Base-by-base conservation (phyloP, 2,797 vertebrate species). In the Morus bassanus region DNA sequence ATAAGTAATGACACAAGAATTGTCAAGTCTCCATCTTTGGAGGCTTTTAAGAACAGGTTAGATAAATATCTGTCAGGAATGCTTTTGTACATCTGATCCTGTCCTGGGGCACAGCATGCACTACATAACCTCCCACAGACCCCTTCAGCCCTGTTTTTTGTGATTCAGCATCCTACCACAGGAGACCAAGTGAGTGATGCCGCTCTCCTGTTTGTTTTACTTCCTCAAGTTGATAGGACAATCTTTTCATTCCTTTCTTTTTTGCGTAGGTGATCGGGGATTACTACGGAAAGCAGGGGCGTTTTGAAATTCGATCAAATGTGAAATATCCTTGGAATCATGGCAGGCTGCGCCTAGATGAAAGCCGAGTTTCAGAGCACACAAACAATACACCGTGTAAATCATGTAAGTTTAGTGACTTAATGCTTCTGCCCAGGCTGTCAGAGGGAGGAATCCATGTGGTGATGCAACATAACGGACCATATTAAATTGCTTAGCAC, bases 251-350 rank as follows among this genome's bases (percentile, higher is more conserved):
- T 93, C 81, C 35, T 78, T 91, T 92, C 22, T 72, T 46, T 79
- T 82, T 61, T 85, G 74, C 83, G 7, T 91, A 99, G 99, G 98
- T 99, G 82, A 98, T 99, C 1, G 98, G 99, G 77, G 99, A 99
- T 98, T 99, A 99, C 97, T 99, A 98, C 39, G 99, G 99, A 83
- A 98, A 98, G 86, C 99, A 99, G 85, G 98, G 98, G 76, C 99
- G 97, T 67, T 99, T 99, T 94, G 98, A 99, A 97, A 96, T 98
- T 76, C 97, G 99, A 76, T 98, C 99, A 3, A 98, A 98, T 51
- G 98, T 99, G 96, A 99, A 98, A 86, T 97, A 94, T 30, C 98
- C 98, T 15, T 99, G 98, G 97, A 99, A 99, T 91, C 98, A 98
- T 2, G 97, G 99, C 96, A 98, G 97, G 72, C 95, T 98, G 91